Evolutionary conservation across 2,113 vertebrate species (phyloP), one percentile per base, ranked within the genome.

Genomic region (Myiagra hebetior): DNA sequence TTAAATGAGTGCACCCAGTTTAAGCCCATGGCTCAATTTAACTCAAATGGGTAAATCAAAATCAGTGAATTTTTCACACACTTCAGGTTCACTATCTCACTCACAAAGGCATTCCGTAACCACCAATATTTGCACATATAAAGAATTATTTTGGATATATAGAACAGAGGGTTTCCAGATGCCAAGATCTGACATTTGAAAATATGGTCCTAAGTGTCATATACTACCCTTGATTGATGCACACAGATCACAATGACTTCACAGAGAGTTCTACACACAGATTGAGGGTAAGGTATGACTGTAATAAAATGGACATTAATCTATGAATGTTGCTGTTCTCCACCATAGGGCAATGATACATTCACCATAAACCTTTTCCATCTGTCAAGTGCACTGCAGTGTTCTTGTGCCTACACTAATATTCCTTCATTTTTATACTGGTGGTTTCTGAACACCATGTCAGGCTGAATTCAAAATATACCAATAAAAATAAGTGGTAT

Each of bases 301-400:
- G 59, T 39, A 93, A 91, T 95, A 95, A 96, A 97, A 96, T 73
- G 35, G 87, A 77, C 82, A 83, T 91, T 97, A 93, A 93, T 85
- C 85, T 87, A 63, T 39, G 70, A 95, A 77, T 41, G 59, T 74
- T 77, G 81, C 83, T 95, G 69, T 89, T 94, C 89, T 94, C 81
- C 70, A 90, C 87, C 57, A 91, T 15, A 95, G 87, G 67, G 85
- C 72, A 95, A 85, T 74, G 85, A 94, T 59, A 94, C 67, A 79
- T 88, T 93, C 91, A 77, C 72, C 3, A 2, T 94, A 95, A 93
- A 87, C 85, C 76, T 94, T 91, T 91, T 91, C 87, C 87, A 85
- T 96, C 85, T 95, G 78, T 89, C 84, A 94, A 94, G 53, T 70
- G 50, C 50, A 26, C 53, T 55, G 67, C 59, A 53, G 75, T 3